Conservation (phyloP, 2,113 vertebrate species). For the Gasterosteus aculeatus region DNA sequence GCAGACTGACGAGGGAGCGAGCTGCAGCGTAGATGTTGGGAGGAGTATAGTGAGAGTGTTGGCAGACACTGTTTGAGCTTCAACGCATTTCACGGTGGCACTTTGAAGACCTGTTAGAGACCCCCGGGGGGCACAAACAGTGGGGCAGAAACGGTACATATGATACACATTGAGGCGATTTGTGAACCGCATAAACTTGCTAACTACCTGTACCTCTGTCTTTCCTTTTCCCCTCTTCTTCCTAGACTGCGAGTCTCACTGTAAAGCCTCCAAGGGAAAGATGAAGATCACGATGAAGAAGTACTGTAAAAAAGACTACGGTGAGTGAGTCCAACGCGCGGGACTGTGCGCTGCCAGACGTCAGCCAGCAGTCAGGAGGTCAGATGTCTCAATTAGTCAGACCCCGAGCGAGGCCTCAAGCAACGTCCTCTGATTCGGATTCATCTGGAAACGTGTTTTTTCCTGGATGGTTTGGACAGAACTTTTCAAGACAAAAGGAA, state of each 20-base stretch:
- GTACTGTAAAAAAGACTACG: slow-evolving; percentile 98
- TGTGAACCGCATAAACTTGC: not conserved
- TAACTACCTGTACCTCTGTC: slow-evolving; percentile 25
- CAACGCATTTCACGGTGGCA: slow-evolving; percentile 79
- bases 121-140: slow-evolving; percentile 79
- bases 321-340: slow-evolving; percentile 82
- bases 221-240: slow-evolving; percentile 31
- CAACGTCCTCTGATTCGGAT: slow-evolving; percentile 8
- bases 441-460: slow-evolving; percentile 18
- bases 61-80: slow-evolving; percentile 82
- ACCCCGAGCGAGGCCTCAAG: slow-evolving; percentile 10
- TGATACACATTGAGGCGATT: not conserved
- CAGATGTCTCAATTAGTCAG: slow-evolving; percentile 61
- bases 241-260: slow-evolving; percentile 96
- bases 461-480: not conserved
- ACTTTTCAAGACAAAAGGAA: slow-evolving; percentile 18
- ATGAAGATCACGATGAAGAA: slow-evolving; percentile 99
- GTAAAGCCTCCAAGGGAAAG: slow-evolving; percentile 97
- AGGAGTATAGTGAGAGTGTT: slow-evolving; percentile 62
- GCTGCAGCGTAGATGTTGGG: slow-evolving; percentile 44
- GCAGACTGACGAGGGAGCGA: slow-evolving; percentile 79
- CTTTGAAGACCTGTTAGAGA: slow-evolving; percentile 79
- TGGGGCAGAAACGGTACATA: slow-evolving; percentile 11
- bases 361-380: slow-evolving; percentile 49
- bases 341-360: slow-evolving; percentile 31